Percentiles rank a stretch among this genome's conserved stretches.
phyloP scores from a whole-genome alignment of 1,140 invertebrate species.

The Drosophila ohnishii region DNA sequence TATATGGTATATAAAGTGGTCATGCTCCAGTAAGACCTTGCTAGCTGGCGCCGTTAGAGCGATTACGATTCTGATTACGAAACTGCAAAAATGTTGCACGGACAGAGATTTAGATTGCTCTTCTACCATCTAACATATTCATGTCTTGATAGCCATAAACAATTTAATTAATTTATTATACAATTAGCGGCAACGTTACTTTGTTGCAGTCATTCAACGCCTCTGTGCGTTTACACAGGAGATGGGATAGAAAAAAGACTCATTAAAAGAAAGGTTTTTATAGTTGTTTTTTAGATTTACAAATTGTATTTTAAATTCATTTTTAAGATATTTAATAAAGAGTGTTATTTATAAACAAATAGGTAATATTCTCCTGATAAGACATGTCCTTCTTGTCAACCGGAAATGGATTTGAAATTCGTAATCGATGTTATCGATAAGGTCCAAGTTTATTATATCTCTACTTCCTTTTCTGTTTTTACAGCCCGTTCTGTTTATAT shows the following conservation, averaged over 20 bases:
- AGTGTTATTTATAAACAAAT: too few relatives aligned
- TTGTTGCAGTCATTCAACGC: conserved; percentile 15
- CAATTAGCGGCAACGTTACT: conserved; percentile 61
- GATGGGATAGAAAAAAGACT: background rate
- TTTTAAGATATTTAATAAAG: background rate
- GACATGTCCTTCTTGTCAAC: background rate
- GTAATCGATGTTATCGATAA: background rate
- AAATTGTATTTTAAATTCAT: background rate
- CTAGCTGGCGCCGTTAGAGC: conserved; percentile 60
- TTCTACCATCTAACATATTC: conserved; percentile 25
- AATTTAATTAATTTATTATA: conserved; percentile 69
- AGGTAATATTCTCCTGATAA: background rate
- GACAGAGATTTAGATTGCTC: conserved; percentile 28
- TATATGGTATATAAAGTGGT: conserved; percentile 32
- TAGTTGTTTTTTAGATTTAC: background rate
- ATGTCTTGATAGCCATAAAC: conserved; percentile 30
- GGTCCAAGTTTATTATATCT: background rate
- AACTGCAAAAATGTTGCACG: conserved; percentile 58
- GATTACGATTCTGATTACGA: conserved; percentile 72
- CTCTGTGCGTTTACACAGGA: conserved; percentile 2
- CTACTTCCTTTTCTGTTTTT: background rate
- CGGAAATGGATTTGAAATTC: background rate
- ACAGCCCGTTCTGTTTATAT: conserved; percentile 22
- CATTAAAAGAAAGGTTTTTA: conserved; percentile 8
- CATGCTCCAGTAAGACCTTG: conserved; percentile 69